These are phyloP conservation scores for Lasioglossum vierecki DNA, from an alignment of 2,888 invertebrate genomes.

Conservation along the genomic window DNA sequence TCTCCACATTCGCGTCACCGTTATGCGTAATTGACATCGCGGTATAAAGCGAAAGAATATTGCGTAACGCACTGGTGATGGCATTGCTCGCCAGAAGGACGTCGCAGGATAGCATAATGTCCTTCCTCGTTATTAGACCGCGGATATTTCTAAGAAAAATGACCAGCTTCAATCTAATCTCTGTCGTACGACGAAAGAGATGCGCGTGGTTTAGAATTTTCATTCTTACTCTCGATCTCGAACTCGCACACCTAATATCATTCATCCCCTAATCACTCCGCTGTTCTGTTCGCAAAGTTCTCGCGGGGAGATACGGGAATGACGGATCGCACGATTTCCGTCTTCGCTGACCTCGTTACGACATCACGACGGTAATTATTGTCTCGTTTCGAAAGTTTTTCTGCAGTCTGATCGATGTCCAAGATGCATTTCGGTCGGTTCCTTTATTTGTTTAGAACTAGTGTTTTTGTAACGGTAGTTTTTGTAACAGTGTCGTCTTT, in stretches of 20 bases:
- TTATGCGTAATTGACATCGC: not conserved
- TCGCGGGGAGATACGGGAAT: slow-evolving; percentile 16
- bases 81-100: not conserved
- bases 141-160: not conserved
- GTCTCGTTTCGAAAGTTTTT: slow-evolving; percentile 11
- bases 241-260: not conserved
- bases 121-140: not conserved
- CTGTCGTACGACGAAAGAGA: not conserved
- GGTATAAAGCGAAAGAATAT: not conserved
- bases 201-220: not conserved
- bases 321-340: slow-evolving; percentile 49
- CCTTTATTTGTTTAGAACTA: not conserved
- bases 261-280: slow-evolving; percentile 26
- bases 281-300: slow-evolving; percentile 1
- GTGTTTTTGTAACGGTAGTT: not conserved
- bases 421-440: not conserved
- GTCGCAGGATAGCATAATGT: slow-evolving; percentile 9
- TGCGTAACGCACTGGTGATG: not conserved
- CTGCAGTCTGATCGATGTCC: not conserved
- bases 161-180: not conserved
- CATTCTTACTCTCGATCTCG: not conserved
- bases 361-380: slow-evolving; percentile 51
- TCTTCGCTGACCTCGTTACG: slow-evolving; percentile 29
- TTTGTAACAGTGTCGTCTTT: not conserved
- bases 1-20: not conserved